Conservation (phyloP, 2,113 vertebrate species). For the Rallus limicola region DNA sequence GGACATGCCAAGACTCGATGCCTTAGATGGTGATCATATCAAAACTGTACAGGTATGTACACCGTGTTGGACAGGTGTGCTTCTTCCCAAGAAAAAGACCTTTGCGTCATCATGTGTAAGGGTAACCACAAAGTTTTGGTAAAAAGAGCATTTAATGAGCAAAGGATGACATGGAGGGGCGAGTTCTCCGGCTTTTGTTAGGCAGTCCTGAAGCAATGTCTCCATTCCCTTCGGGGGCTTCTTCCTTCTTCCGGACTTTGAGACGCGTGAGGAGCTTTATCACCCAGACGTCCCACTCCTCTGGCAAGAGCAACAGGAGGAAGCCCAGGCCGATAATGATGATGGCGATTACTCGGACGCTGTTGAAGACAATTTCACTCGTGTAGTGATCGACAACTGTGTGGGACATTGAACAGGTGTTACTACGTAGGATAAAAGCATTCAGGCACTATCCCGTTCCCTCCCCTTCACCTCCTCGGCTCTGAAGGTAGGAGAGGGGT, state of each 20-base stretch:
- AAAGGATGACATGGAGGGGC: constrained; percentile 89
- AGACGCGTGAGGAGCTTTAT: constrained; percentile 88
- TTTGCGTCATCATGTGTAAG: constrained; percentile 33
- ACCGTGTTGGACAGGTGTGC: constrained; percentile 63
- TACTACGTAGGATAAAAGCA: neutral
- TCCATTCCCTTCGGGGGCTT: constrained; percentile 77
- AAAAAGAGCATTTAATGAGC: constrained; percentile 80
- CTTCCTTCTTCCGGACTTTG: constrained; percentile 88
- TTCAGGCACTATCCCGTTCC: neutral
- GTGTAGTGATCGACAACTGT: constrained; percentile 93
- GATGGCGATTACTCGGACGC: constrained; percentile 91
- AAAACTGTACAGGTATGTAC: constrained; percentile 83
- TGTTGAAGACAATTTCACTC: constrained; percentile 93
- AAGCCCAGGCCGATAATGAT: constrained; percentile 95
- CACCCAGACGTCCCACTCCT: constrained; percentile 94
- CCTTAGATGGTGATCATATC: constrained; percentile 74
- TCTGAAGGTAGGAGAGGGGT: neutral
- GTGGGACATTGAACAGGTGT: neutral
- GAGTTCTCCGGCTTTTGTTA: constrained; percentile 83
- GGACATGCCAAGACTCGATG: constrained; percentile 79
- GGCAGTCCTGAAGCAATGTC: constrained; percentile 81
- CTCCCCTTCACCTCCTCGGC: neutral
- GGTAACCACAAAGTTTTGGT: constrained; percentile 48
- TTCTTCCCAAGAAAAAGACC: constrained; percentile 63
- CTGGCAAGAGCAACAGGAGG: constrained; percentile 91